Percentiles rank a stretch among this genome's conserved stretches.
These are phyloP conservation scores for Chunga burmeisteri DNA, from an alignment of 2,113 vertebrate genomes.

Conservation along the genomic window DNA sequence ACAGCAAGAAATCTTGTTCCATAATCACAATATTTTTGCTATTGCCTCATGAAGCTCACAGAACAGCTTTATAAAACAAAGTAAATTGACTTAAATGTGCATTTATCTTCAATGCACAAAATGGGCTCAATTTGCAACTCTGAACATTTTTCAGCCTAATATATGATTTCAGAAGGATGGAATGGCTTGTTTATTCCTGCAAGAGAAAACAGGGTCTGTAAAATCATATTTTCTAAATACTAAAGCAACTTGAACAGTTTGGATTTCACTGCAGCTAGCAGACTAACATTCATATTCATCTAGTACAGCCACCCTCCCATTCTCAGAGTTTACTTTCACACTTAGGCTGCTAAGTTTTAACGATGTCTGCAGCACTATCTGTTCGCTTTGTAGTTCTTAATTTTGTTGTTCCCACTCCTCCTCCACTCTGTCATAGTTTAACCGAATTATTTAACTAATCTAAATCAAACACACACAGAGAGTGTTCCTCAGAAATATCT, in stretches of 20 bases:
- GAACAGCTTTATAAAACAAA: conserved; percentile 51
- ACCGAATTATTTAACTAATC: conserved; percentile 10
- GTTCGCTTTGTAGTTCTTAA: neutral
- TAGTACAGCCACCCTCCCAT: neutral
- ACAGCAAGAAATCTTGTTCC: conserved; percentile 25
- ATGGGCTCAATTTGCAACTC: conserved; percentile 27
- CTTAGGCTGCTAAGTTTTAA: conserved; percentile 27
- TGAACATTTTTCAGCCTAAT: conserved; percentile 35
- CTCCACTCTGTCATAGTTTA: neutral
- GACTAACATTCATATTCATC: neutral
- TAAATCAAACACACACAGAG: neutral
- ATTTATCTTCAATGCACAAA: conserved; percentile 54
- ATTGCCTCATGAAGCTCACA: conserved; percentile 40
- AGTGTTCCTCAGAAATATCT: neutral
- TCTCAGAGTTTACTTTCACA: conserved; percentile 9
- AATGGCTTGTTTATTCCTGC: neutral
- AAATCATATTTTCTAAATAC: conserved; percentile 11
- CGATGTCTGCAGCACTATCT: neutral
- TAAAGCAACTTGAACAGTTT: conserved; percentile 21
- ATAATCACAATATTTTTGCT: conserved; percentile 60
- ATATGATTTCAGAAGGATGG: conserved; percentile 24
- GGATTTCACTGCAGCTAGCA: conserved; percentile 10
- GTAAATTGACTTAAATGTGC: conserved; percentile 8
- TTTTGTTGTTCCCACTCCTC: neutral
- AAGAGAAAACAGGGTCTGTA: conserved; percentile 19